Evolutionary conservation across 2,113 vertebrate species (phyloP).

Genomic region (Solenodon paradoxus): DNA sequence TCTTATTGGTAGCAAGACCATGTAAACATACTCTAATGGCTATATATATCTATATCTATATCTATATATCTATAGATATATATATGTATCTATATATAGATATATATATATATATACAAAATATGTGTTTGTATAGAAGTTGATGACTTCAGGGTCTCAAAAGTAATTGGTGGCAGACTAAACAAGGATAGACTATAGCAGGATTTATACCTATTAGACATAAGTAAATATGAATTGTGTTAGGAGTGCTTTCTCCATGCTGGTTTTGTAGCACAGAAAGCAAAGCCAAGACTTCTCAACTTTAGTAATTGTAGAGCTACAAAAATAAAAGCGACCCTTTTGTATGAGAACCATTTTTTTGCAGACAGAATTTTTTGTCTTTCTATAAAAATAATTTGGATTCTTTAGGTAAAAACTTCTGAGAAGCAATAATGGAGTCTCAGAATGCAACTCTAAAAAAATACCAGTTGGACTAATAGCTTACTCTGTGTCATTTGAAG

Average conservation of each 20-base stretch:
- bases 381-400: not conserved
- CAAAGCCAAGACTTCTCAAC: not conserved
- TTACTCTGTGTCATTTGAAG: constrained; percentile 24
- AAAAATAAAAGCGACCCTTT: not conserved
- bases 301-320: not conserved
- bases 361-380: not conserved
- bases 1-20: not conserved
- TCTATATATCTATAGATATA: not conserved
- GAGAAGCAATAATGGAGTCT: constrained; percentile 35
- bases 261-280: not conserved
- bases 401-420: not conserved
- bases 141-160: not conserved
- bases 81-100: not conserved
- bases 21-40: not conserved
- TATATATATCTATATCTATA: not conserved
- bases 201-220: not conserved
- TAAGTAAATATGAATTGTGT: not conserved
- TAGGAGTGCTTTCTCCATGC: not conserved
- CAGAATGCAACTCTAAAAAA: constrained; percentile 45
- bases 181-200: not conserved
- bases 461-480: not conserved
- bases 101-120: not conserved
- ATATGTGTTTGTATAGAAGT: not conserved
- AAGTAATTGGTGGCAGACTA: not conserved
- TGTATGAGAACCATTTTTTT: not conserved